Evolutionary conservation across 1,140 invertebrate genomes (phyloP).

Genomic region (Orius laevigatus): DNA sequence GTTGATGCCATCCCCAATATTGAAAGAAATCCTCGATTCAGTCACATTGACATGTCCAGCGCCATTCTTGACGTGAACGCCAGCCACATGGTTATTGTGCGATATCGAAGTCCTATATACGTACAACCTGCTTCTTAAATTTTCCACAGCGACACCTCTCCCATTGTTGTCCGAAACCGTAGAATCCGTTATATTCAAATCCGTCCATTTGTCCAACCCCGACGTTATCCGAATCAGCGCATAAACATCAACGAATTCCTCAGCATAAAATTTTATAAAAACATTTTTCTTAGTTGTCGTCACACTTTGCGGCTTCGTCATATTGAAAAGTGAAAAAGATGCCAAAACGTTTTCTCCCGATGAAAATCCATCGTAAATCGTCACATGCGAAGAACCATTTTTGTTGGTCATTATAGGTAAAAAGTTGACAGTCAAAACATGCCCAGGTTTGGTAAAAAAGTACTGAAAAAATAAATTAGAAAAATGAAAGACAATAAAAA

Average conservation of each 20-base stretch:
- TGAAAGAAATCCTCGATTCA: conserved; percentile 71
- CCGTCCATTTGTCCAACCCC: conserved; percentile 64
- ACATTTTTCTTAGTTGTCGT: conserved; percentile 59
- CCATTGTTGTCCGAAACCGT: conserved; percentile 79
- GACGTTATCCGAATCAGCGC: conserved; percentile 61
- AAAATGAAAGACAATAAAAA: conserved; percentile 10
- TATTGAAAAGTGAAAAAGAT: conserved; percentile 51
- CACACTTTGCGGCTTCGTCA: conserved; percentile 68
- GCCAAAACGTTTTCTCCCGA: conserved; percentile 48
- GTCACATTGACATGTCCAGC: conserved; percentile 88
- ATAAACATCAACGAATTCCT: conserved; percentile 46
- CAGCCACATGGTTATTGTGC: conserved; percentile 73
- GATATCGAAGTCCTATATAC: conserved; percentile 66
- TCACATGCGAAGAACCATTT: conserved; percentile 53
- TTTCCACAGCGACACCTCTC: conserved; percentile 74
- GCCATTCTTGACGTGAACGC: conserved; percentile 68
- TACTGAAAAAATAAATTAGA: conserved; percentile 27
- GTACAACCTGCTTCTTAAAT: conserved; percentile 62
- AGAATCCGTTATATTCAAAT: conserved; percentile 73
- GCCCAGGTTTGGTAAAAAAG: conserved; percentile 56
- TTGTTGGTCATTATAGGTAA: conserved; percentile 54
- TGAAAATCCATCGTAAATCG: conserved; percentile 61
- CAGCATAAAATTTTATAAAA: conserved; percentile 54
- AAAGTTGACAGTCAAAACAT: conserved; percentile 69
- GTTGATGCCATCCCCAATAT: conserved; percentile 80